These are phyloP conservation scores for Fringilla coelebs DNA, from an alignment of 2,797 vertebrate genomes.

Conservation along the genomic window DNA sequence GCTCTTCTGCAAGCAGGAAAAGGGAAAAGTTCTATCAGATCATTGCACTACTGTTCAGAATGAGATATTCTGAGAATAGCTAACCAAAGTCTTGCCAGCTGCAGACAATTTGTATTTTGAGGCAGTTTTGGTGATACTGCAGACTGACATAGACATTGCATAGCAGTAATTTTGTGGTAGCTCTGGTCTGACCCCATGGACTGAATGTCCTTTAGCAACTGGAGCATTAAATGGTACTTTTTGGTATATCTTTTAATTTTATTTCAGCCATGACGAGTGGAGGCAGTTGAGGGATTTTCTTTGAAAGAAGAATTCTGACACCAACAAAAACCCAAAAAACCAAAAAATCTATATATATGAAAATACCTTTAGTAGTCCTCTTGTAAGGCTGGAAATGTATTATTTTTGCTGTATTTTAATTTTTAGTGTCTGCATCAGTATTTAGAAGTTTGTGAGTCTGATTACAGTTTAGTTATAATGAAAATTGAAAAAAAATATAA, in stretches of 20 bases:
- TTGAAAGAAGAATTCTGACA: background rate
- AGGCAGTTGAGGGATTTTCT: background rate
- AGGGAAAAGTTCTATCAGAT: background rate
- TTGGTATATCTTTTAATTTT: background rate
- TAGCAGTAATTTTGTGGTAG: background rate
- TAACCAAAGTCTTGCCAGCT: background rate
- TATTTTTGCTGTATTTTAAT: background rate
- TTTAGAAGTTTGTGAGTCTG: background rate
- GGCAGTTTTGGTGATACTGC: background rate
- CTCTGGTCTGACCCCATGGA: background rate
- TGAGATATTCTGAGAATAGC: background rate
- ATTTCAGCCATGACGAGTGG: background rate
- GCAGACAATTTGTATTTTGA: background rate
- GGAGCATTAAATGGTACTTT: background rate
- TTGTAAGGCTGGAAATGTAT: background rate
- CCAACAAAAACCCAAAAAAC: background rate
- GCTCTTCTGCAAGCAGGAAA: background rate
- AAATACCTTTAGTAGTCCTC: background rate
- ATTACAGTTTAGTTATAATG: background rate
- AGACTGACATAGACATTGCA: background rate
- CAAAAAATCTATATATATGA: background rate
- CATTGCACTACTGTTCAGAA: background rate
- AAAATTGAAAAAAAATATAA: background rate
- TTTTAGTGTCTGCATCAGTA: background rate
- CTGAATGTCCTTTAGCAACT: background rate